Evolutionary conservation across 2,113 vertebrate genomes (phyloP), one percentile per base, ranked within the genome.

Genomic region (Prionailurus viverrinus): DNA sequence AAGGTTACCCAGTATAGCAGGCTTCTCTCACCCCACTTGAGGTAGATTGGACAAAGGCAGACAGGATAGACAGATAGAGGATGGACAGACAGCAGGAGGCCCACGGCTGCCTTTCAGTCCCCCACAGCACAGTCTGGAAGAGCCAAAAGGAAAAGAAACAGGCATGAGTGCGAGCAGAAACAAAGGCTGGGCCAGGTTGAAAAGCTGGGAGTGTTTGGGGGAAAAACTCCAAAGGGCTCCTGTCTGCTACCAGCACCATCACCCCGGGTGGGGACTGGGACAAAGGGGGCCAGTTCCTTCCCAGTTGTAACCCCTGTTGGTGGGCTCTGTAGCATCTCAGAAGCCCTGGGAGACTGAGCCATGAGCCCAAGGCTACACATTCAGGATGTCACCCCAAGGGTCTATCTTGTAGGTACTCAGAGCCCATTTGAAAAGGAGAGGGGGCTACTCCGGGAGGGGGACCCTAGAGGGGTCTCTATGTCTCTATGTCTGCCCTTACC

Each of bases 141-240:
- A 92, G 71, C 29, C n/a, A 48, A 45, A 41, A 97, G 76, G 61
- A 89, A 89, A 45, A 74, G 92, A 83, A 79, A 51, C 93, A 48
- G 61, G 29, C 68, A 7, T 1, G 33, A 39, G 51, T 53, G 2
- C 27, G 14, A 53, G 89, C 96, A 89, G 94, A 82, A 80, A 71
- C 33, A 91, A 87, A 79, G 79, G 19, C 45, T 51, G 73, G 73
- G 68, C 68, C 61, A 39, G 78, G 74, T 31, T 10, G 63, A 51
- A 82, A 51, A 61, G 51, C 66, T 39, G 33, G 27, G 11, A 61
- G 31, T 55, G n/a, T 51, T 68, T 36, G 21, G 1, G 18, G 69
- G 63, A 45, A 92, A 45, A 65, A 68, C 48, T 53, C 68, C 80
- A 58, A 31, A 73, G 69, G 51, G 80, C 71, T 94, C 89, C 31